Evolutionary conservation across 2,797 vertebrate genomes (phyloP).

Genomic region (Okamejei kenojei): DNA sequence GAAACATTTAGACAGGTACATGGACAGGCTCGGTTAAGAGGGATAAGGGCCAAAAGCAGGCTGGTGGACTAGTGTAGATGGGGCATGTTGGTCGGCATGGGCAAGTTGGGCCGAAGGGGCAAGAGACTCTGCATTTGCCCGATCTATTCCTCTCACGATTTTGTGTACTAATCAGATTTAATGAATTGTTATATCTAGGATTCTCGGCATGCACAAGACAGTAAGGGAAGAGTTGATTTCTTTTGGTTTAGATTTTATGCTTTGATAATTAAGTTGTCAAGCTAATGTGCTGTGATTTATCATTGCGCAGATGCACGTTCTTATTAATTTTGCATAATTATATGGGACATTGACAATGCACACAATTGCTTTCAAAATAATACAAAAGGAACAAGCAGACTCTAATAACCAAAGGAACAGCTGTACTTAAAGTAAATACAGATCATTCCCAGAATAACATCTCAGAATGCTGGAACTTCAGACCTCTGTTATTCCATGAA

Average conservation of each 20-base stretch:
- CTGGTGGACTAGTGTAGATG: too few species aligned
- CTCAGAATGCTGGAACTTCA: background rate
- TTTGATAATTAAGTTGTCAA: background rate
- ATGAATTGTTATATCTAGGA: background rate
- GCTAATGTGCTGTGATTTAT: conserved; percentile 3
- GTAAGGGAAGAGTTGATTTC: conserved; percentile 1
- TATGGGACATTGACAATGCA: background rate
- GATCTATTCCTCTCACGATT: too few species aligned
- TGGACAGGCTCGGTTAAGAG: too few species aligned
- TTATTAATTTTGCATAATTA: background rate
- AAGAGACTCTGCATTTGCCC: too few species aligned
- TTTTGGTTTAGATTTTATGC: conserved; percentile 13
- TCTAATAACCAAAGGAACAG: background rate
- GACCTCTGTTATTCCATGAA: background rate
- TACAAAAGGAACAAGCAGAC: background rate
- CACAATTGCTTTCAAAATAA: background rate
- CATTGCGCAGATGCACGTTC: background rate
- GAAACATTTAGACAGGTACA: too few species aligned
- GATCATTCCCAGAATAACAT: background rate
- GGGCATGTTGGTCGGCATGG: too few species aligned
- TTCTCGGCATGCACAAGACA: background rate
- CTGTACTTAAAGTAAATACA: background rate
- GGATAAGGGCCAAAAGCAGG: too few species aligned
- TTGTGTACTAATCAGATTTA: background rate
- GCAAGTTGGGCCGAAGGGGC: too few species aligned